These are phyloP conservation scores for Aphelocoma californica DNA, from an alignment of 2,797 vertebrate species.

Conservation along the genomic window DNA sequence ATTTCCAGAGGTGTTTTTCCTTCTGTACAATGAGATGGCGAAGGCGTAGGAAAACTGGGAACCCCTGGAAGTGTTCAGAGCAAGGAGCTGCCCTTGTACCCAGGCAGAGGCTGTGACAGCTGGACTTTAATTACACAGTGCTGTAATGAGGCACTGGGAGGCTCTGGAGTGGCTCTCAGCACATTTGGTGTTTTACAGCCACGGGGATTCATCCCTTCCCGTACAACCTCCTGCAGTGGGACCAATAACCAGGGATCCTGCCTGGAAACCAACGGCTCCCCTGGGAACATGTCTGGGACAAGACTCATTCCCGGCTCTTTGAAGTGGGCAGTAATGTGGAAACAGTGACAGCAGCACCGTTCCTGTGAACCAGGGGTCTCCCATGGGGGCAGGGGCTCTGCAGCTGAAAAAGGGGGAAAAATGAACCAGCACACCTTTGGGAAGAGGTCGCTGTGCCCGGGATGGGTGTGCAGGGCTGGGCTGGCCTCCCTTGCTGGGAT, in stretches of 20 bases:
- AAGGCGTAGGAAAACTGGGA: not conserved
- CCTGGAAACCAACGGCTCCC: not conserved
- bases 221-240: not conserved
- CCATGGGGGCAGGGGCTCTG: not conserved
- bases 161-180: not conserved
- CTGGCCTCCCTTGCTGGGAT: not conserved
- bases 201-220: not conserved
- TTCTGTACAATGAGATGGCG: not conserved
- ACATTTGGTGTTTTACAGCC: conserved; percentile 3
- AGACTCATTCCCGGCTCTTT: not conserved
- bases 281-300: not conserved
- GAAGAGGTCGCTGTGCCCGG: not conserved
- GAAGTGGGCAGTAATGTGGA: not conserved
- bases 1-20: not conserved
- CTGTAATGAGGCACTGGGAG: not conserved
- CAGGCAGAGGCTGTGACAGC: not conserved
- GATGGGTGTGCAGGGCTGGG: not conserved
- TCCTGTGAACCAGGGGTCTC: not conserved
- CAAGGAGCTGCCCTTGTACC: not conserved
- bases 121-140: not conserved
- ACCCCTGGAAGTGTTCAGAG: not conserved
- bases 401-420: not conserved
- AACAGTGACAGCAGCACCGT: not conserved
- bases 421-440: not conserved
- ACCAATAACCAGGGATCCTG: not conserved